A percentile compares a stretch with the other conserved stretches of the same genome.
Evolutionary conservation across 2,113 vertebrate species (phyloP).

Genomic region (Vanacampus margaritifer): DNA sequence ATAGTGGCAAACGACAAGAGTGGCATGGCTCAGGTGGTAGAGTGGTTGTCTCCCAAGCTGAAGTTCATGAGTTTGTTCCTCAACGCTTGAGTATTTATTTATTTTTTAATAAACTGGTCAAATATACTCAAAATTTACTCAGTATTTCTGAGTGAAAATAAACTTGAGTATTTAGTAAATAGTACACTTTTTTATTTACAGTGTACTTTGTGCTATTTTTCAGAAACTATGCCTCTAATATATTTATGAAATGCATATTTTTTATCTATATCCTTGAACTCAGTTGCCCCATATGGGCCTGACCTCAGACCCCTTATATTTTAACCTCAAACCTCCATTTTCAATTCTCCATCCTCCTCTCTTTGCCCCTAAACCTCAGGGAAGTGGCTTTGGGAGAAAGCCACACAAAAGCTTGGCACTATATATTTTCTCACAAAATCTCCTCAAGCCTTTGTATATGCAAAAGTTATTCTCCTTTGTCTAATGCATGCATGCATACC

Average conservation of each 20-base stretch:
- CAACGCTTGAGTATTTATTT: too few relatives aligned
- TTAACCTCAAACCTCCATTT: slow-evolving; percentile 53
- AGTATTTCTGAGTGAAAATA: too few relatives aligned
- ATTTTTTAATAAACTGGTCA: too few relatives aligned
- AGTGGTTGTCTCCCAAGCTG: too few relatives aligned
- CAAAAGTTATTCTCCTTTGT: slow-evolving; percentile 16
- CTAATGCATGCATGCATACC: background rate
- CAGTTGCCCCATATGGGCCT: slow-evolving; percentile 34
- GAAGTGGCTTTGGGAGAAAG: slow-evolving; percentile 67
- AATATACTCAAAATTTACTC: too few relatives aligned
- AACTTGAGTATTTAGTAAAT: too few relatives aligned
- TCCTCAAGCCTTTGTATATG: slow-evolving; percentile 42
- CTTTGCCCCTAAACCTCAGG: slow-evolving; percentile 47
- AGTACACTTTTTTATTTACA: too few relatives aligned
- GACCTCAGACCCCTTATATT: slow-evolving; percentile 44
- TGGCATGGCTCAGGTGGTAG: too few relatives aligned
- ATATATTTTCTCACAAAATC: slow-evolving; percentile 63
- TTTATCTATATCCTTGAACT: slow-evolving; percentile 21
- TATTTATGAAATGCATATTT: background rate
- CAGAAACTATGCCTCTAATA: background rate
- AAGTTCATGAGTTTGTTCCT: too few relatives aligned
- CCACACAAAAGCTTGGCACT: slow-evolving; percentile 69
- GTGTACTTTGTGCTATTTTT: background rate
- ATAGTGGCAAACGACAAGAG: too few relatives aligned
- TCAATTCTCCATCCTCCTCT: slow-evolving; percentile 35